These are phyloP conservation scores for Alviniconcha strummeri DNA, from an alignment of 2,888 invertebrate genomes.

Conservation along the genomic window DNA sequence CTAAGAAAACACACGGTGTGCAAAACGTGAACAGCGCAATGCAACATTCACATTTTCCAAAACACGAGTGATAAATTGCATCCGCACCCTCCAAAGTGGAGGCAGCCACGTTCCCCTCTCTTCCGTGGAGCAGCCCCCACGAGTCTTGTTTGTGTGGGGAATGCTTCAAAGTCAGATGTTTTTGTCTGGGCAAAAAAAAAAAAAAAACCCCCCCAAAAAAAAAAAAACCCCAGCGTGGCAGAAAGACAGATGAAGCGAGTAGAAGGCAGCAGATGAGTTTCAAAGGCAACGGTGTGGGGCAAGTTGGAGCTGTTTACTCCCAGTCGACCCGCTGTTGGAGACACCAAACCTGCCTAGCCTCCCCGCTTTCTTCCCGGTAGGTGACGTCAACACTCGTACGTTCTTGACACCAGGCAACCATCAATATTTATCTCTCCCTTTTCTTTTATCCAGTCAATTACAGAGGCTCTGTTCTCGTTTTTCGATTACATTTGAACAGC, in stretches of 20 bases:
- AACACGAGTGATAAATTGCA: constrained; percentile 13
- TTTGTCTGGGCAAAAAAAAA: constrained; percentile 1
- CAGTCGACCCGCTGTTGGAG: background rate
- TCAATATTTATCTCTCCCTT: too few relatives aligned
- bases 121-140: background rate
- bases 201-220: too few relatives aligned
- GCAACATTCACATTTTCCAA: constrained; percentile 10
- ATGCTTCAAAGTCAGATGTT: constrained; percentile 15
- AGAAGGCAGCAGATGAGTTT: constrained; percentile 6
- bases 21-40: constrained; percentile 9
- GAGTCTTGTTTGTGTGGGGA: constrained; percentile 9
- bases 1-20: constrained; percentile 11
- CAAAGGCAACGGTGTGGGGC: constrained; percentile 2
- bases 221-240: too few relatives aligned
- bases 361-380: too few relatives aligned
- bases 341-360: too few relatives aligned
- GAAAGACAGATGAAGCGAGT: constrained; percentile 11
- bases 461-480: too few relatives aligned
- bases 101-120: too few relatives aligned
- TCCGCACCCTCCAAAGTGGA: background rate
- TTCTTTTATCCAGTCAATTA: too few relatives aligned
- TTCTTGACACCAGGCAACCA: too few relatives aligned
- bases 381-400: too few relatives aligned
- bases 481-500: too few relatives aligned
- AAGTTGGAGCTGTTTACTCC: background rate